Conservation (phyloP, 2,888 invertebrate genomes). For the Leptopilina myrica region DNA sequence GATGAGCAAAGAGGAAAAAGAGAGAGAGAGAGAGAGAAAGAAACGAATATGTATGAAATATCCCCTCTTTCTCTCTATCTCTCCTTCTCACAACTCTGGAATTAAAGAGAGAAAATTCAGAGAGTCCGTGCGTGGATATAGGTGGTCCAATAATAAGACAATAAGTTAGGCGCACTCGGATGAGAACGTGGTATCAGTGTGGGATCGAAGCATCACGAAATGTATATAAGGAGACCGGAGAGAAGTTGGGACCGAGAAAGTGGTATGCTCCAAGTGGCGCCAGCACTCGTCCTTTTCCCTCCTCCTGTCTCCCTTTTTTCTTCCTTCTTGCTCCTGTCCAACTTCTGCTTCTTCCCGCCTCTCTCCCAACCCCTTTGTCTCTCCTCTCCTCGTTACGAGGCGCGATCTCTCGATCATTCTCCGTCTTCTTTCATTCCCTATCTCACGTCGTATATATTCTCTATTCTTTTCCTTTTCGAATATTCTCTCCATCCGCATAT, state of each 20-base stretch:
- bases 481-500: conserved; percentile 27
- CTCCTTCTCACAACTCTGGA: background rate
- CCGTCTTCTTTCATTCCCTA: background rate
- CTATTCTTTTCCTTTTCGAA: conserved; percentile 42
- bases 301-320: conserved; percentile 44
- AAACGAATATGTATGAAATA: too few species aligned
- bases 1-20: conserved; percentile 49
- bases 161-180: conserved; percentile 67
- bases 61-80: too few species aligned
- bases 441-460: conserved; percentile 39
- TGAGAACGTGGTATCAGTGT: conserved; percentile 66
- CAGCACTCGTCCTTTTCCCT: conserved; percentile 58
- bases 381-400: conserved; percentile 41
- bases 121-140: conserved; percentile 56
- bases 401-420: conserved; percentile 46
- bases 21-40: conserved; percentile 40
- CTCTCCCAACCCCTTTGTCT: conserved; percentile 34
- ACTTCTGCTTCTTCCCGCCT: conserved; percentile 46
- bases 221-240: conserved; percentile 41
- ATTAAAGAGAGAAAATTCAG: conserved; percentile 53
- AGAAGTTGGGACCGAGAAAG: conserved; percentile 43
- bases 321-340: conserved; percentile 49
- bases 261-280: conserved; percentile 68
- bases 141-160: conserved; percentile 76
- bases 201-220: conserved; percentile 66